These are phyloP conservation scores for Ascidia mentula DNA, from an alignment of 23 tunicate genomes.

Conservation along the genomic window DNA sequence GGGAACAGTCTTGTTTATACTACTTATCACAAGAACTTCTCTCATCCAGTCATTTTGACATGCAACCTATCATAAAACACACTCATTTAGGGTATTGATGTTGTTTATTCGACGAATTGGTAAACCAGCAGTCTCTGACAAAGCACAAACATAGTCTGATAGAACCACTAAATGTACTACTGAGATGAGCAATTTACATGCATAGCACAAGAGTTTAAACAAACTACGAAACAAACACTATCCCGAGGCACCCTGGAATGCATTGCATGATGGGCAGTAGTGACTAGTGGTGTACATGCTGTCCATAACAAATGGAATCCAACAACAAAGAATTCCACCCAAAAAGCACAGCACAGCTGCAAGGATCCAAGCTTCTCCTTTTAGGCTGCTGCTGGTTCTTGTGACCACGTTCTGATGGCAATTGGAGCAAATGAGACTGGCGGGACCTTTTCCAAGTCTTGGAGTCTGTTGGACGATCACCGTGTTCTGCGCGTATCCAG, in stretches of 20 bases:
- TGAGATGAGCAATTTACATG: too few relatives aligned
- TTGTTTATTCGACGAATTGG: too few relatives aligned
- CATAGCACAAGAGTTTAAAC: too few relatives aligned
- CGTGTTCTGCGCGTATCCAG: not conserved
- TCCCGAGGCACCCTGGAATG: not conserved
- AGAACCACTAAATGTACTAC: too few relatives aligned
- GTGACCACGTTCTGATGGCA: slow-evolving; percentile 1
- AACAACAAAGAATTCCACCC: not conserved
- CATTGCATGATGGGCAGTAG: not conserved
- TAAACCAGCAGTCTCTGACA: too few relatives aligned
- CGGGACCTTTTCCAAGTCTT: not conserved
- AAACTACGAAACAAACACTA: too few relatives aligned
- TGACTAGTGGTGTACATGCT: not conserved
- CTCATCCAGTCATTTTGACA: too few relatives aligned
- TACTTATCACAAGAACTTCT: too few relatives aligned
- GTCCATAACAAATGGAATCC: not conserved
- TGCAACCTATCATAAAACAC: too few relatives aligned
- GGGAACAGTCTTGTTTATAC: too few relatives aligned
- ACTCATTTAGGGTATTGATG: too few relatives aligned
- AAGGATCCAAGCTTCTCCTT: not conserved
- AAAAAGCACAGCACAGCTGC: not conserved
- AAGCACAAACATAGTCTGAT: too few relatives aligned
- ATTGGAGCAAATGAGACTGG: not conserved
- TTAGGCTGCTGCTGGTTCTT: not conserved
- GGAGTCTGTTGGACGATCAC: not conserved